Evolutionary conservation across 2,888 invertebrate species (phyloP), one percentile per base, ranked within the genome.

Genomic region (Oligia strigilis): DNA sequence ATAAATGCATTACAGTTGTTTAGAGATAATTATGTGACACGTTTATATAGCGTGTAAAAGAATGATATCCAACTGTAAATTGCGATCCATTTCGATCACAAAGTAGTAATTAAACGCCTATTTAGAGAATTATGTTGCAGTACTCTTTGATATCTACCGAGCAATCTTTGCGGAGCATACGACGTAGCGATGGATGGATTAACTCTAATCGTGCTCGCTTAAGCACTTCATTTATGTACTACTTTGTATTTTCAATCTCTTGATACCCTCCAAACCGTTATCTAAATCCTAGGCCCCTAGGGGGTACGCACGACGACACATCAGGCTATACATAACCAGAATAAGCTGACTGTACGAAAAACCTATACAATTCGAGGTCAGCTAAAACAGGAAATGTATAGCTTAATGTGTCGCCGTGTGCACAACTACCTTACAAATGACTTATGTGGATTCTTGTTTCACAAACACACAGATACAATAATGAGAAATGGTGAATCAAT

Each of bases 1-100:
- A 75, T 66, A 86, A 85, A 86, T 82, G 82, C 87, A 67, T 85
- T 76, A 72, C 69, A 84, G 60, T 65, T 71, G 58, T 62, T 52
- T 36, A 62, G 19, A 87, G 17, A 76, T 66, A 75, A 72, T 64
- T 60, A 70, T 74, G 43, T 66, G 67, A 70, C 62, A 75, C 64
- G 13, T 77, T 70, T 72, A 76, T 19, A 62, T 43, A 58, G 58
- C 40, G 46, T 14, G 8, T 40, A 49, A 29, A 71, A 23, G 29
- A 78, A 69, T 49, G 8, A 49, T 52, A 71, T 2, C 55, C 17
- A 52, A 75, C 75, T 55, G 29, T 40, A n/a, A 49, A 65, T 5
- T 70, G 4, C 40, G 29, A 72, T 70, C 69, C 40, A 55, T 40
- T 84, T 29, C 2, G n/a, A 55, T 46, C 36, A 75, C 29, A 72